Conservation (phyloP, 1,140 invertebrate genomes). For the Drosophila sp. region DNA sequence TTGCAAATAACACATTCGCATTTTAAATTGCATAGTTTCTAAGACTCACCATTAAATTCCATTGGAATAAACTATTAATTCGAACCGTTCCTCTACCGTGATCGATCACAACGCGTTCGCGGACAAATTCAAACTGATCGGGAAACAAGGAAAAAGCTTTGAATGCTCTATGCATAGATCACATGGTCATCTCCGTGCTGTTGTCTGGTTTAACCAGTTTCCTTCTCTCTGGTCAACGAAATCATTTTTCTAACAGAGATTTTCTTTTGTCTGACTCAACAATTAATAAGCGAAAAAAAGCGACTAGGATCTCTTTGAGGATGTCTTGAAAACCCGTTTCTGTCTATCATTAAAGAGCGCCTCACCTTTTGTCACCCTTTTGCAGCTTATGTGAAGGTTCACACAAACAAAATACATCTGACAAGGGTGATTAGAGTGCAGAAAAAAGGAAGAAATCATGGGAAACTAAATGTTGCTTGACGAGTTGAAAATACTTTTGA, state of each 20-base stretch:
- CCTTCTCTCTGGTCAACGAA: slow-evolving; percentile 28
- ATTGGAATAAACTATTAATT: not conserved
- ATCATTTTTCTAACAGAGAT: slow-evolving; percentile 54
- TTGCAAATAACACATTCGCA: slow-evolving; percentile 31
- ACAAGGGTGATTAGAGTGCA: slow-evolving; percentile 53
- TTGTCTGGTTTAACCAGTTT: slow-evolving; percentile 50
- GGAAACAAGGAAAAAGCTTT: slow-evolving; percentile 33
- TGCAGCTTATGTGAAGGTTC: slow-evolving; percentile 48
- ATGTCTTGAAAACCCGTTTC: slow-evolving; percentile 69
- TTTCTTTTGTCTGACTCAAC: slow-evolving; percentile 67
- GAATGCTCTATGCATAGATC: slow-evolving; percentile 14
- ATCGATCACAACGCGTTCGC: slow-evolving; percentile 66
- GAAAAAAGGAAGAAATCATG: slow-evolving; percentile 34
- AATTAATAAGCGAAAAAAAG: slow-evolving; percentile 69
- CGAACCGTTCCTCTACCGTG: slow-evolving; percentile 4
- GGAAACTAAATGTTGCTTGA: slow-evolving; percentile 70
- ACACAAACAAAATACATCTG: slow-evolving; percentile 64
- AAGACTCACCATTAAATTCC: slow-evolving; percentile 21
- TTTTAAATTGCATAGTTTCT: slow-evolving; percentile 38
- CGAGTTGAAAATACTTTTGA: slow-evolving; percentile 35
- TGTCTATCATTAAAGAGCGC: slow-evolving; percentile 48
- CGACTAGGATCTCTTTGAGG: slow-evolving; percentile 39
- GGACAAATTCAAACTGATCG: slow-evolving; percentile 69
- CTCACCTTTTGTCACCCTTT: slow-evolving; percentile 77
- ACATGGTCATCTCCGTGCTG: slow-evolving; percentile 5